These are phyloP conservation scores for Perca flavescens DNA, from an alignment of 2,113 vertebrate genomes.

Conservation along the genomic window DNA sequence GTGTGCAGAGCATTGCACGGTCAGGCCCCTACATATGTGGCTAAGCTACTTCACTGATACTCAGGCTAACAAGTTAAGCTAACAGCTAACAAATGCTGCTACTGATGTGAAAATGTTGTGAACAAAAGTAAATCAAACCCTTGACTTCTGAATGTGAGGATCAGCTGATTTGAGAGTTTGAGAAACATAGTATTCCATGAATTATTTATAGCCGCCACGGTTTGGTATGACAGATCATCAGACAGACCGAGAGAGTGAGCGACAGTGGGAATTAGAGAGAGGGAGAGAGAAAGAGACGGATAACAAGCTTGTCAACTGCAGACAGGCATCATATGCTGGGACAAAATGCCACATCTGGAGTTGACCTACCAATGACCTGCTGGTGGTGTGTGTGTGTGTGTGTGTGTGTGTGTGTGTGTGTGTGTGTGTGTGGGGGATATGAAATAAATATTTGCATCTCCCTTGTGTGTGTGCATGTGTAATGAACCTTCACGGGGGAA, in stretches of 20 bases:
- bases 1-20: no score
- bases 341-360: constrained; percentile 65
- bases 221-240: constrained; percentile 34
- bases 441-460: background rate
- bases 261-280: background rate
- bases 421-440: background rate
- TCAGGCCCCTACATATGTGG: no score
- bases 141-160: background rate
- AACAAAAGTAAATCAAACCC: background rate
- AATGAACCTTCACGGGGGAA: background rate
- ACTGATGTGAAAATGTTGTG: background rate
- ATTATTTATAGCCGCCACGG: constrained; percentile 33
- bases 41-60: no score
- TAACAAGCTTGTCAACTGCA: constrained; percentile 53
- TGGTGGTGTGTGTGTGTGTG: constrained; percentile 17
- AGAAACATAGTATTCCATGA: constrained; percentile 45
- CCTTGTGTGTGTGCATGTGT: background rate
- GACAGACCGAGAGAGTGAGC: constrained; percentile 35
- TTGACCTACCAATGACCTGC: constrained; percentile 54
- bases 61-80: background rate
- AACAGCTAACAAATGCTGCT: background rate
- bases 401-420: no score
- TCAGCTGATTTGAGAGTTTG: constrained; percentile 24
- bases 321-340: constrained; percentile 55
- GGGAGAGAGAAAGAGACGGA: constrained; percentile 22